These are phyloP conservation scores for Zhuqinia jingwanae DNA, from an alignment of 2,888 invertebrate species.

Conservation along the genomic window DNA sequence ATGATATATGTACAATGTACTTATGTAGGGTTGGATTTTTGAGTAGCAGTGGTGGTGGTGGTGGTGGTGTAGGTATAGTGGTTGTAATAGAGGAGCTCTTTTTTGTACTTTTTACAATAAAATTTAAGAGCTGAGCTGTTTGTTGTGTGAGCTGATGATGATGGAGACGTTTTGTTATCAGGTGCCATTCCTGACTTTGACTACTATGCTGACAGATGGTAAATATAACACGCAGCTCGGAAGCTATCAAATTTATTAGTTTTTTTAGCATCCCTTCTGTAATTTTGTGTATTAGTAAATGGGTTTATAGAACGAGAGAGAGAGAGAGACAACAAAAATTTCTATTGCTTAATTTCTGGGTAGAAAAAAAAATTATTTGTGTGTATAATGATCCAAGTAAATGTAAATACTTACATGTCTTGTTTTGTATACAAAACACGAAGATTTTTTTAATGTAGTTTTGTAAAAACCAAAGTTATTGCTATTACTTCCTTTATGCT, in stretches of 20 bases:
- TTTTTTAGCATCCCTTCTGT: constrained; percentile 52
- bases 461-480: constrained; percentile 24
- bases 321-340: no score
- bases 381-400: constrained; percentile 10
- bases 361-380: no score
- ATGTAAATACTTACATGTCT: constrained; percentile 5
- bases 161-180: constrained; percentile 75
- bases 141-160: constrained; percentile 72
- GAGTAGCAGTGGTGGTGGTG: no score
- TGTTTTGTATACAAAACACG: background rate
- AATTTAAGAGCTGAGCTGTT: constrained; percentile 33
- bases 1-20: background rate
- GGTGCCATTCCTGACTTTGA: constrained; percentile 74
- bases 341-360: constrained; percentile 9
- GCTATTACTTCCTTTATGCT: constrained; percentile 30
- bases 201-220: constrained; percentile 75
- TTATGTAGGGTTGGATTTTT: no score
- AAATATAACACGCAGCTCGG: constrained; percentile 66
- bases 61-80: background rate
- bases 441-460: constrained; percentile 29
- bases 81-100: background rate
- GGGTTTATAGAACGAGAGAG: constrained; percentile 36
- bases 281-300: constrained; percentile 16
- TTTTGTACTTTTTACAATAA: constrained; percentile 5
- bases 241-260: constrained; percentile 55